Base-by-base conservation (phyloP, 2,888 invertebrate species). In the Sabatieria punctata region DNA sequence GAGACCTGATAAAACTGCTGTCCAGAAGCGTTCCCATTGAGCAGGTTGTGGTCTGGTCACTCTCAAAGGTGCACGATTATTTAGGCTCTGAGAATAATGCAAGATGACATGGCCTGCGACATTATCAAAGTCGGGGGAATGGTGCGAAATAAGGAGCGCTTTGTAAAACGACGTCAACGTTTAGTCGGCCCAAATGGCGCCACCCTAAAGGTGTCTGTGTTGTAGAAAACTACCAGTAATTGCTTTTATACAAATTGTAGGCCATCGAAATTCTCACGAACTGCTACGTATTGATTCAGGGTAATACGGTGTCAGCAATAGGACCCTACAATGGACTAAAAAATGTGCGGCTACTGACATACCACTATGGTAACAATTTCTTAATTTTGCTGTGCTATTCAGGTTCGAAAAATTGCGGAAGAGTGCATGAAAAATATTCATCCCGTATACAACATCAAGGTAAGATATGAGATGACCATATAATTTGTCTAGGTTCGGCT, bases 341-440 rank as follows among this genome's bases (percentile, higher is more conserved):
- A 54, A 68, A 73, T 52, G 73, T 71, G 56, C 55, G 60, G 55
- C 57, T 26, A 45, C n/a, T 49, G 52, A 43, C 33, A 15, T 35
- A 8, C 4, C 18, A 30, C 25, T 26, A 41, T 18, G 19, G 18
- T 19, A 49, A 6, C n/a, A 18, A 11, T 21, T 13, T 8, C 35
- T 46, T n/a, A 19, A 30, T 47, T n/a, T 47, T 2, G 11, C n/a
- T 23, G 11, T 3, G n/a, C 19, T 21, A 27, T 56, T 42, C 47
- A 67, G 64, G 67, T 68, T 1, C 73, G 91, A 47, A 78, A 82
- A 57, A 84, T 99, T 59, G 84, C 85, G 1, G 80, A 82, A 62
- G 95, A 97, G 58, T 91, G 91, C 0, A 93, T 99, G 93, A 85
- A 85, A 64, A 97, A 99, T 67, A 77, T 97, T 46, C 97, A 99